Conservation (phyloP, 2,797 vertebrate species). For the Danio aesculapii region DNA sequence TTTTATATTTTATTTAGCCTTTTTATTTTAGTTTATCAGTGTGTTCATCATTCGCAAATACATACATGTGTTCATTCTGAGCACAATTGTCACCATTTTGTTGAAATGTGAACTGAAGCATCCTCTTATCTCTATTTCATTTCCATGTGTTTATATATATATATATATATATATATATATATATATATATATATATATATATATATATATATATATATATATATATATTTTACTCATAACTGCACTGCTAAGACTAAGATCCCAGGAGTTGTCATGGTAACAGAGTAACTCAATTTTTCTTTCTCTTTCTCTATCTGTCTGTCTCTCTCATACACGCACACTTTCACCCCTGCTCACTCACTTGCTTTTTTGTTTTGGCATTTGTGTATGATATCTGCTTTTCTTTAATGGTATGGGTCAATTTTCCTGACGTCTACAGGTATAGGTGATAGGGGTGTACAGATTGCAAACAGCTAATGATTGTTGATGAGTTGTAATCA, state of each 20-base stretch:
- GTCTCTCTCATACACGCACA: not conserved
- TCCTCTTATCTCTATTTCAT: conserved; percentile 28
- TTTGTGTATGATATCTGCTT: conserved; percentile 49
- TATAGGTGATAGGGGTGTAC: conserved; percentile 9
- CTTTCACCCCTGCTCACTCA: not conserved
- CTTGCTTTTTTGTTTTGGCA: conserved; percentile 18
- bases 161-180: not conserved
- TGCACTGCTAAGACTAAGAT: conserved; percentile 45
- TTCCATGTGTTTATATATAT: conserved; percentile 31
- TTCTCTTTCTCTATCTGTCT: conserved; percentile 11
- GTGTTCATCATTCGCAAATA: conserved; percentile 10
- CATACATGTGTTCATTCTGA: not conserved
- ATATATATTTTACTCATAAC: conserved; percentile 20
- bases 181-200: too few relatives aligned
- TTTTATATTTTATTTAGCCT: not conserved
- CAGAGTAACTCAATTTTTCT: conserved; percentile 46
- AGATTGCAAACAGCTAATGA: conserved; percentile 21
- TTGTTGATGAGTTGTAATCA: conserved; percentile 18
- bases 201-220: too few relatives aligned
- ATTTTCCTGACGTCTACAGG: not conserved
- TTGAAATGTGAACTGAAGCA: conserved; percentile 30
- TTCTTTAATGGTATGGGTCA: conserved; percentile 32
- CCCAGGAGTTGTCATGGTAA: conserved; percentile 56
- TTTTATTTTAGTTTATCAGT: not conserved
- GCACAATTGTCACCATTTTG: not conserved